These are phyloP conservation scores for Phrynocephalus versicolor DNA, from an alignment of 2,113 vertebrate genomes.

Conservation along the genomic window DNA sequence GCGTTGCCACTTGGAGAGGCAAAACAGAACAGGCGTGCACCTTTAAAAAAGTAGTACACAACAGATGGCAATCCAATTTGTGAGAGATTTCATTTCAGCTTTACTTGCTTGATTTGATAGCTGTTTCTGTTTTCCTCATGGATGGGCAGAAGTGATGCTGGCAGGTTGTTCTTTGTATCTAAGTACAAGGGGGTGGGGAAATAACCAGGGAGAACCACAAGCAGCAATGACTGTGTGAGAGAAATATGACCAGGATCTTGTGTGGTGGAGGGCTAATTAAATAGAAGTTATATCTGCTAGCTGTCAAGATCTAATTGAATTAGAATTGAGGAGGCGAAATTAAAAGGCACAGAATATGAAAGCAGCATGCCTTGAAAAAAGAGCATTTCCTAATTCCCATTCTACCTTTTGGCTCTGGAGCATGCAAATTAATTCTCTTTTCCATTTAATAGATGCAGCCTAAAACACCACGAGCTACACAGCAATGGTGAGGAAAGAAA, in stretches of 20 bases:
- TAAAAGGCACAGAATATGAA: conserved; percentile 57
- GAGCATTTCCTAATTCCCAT: conserved; percentile 4
- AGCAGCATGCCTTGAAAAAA: conserved; percentile 20
- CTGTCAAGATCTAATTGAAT: conserved; percentile 67
- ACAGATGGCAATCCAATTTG: neutral
- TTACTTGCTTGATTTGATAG: neutral
- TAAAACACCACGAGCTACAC: fast-evolving
- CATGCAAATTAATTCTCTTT: neutral
- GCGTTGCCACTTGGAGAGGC: neutral
- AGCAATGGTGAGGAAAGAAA: neutral
- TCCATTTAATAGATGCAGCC: neutral
- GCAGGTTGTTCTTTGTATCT: conserved; percentile 16
- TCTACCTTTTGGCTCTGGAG: neutral
- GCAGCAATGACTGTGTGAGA: conserved; percentile 27
- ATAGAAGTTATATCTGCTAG: conserved; percentile 64
- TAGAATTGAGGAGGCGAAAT: conserved; percentile 58
- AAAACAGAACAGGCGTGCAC: too few species aligned
- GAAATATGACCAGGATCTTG: conserved; percentile 63
- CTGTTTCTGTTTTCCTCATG: conserved; percentile 6
- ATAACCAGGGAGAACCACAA: conserved; percentile 28
- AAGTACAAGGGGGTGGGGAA: conserved; percentile 34
- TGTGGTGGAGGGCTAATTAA: conserved; percentile 68
- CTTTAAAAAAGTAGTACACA: neutral
- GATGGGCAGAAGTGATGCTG: conserved; percentile 37
- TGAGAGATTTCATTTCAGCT: neutral